A percentile compares a stretch with the other conserved stretches of the same genome.
Evolutionary conservation across 2,797 vertebrate species (phyloP).

Genomic region (Oceanodroma leucorhoa): DNA sequence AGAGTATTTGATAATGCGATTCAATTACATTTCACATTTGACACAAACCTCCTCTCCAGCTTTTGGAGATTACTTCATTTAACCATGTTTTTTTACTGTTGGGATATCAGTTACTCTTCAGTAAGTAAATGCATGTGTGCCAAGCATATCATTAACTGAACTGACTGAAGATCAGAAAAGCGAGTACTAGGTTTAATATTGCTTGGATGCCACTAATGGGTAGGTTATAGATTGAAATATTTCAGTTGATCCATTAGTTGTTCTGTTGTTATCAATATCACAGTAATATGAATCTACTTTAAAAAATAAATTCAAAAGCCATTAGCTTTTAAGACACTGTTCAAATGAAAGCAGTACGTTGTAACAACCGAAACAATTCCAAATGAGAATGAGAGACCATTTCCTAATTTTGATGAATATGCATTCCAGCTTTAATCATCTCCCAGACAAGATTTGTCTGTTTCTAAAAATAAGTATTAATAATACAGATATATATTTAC

Average conservation of each 20-base stretch:
- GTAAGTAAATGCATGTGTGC: background rate
- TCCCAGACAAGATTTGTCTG: background rate
- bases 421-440: background rate
- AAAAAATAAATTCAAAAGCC: background rate
- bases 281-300: background rate
- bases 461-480: background rate
- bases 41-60: background rate
- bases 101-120: background rate
- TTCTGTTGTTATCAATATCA: background rate
- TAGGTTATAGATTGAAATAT: background rate
- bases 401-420: background rate
- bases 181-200: background rate
- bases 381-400: background rate
- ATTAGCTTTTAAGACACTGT: background rate
- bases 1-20: background rate
- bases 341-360: background rate
- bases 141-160: background rate
- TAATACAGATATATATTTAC: background rate
- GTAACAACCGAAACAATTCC: background rate
- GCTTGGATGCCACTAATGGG: background rate
- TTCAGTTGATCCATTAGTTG: slow-evolving; percentile 15
- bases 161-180: background rate
- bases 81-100: background rate
- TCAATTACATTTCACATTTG: background rate
- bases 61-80: background rate